Evolutionary conservation across 2,888 invertebrate species (phyloP).

Genomic region (Tinea trinotella): DNA sequence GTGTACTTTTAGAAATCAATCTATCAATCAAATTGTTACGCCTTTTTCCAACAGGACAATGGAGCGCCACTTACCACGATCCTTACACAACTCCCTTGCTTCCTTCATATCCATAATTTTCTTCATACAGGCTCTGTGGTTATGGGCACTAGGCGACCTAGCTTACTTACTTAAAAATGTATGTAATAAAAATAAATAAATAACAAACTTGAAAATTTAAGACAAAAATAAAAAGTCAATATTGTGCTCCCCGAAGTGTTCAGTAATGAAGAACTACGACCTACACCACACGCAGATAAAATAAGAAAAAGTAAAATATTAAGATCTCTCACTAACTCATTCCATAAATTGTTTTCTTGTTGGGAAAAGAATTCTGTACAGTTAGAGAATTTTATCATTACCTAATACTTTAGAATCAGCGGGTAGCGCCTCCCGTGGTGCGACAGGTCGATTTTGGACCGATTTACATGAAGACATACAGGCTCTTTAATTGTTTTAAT

Average conservation of each 20-base stretch:
- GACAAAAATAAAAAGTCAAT: too few species aligned
- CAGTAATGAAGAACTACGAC: neutral
- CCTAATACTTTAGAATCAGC: conserved; percentile 35
- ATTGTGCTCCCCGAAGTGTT: neutral
- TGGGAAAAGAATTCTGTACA: conserved; percentile 43
- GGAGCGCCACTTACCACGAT: too few species aligned
- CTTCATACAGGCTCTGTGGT: too few species aligned
- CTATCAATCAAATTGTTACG: too few species aligned
- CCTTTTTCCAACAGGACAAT: too few species aligned
- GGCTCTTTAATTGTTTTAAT: neutral
- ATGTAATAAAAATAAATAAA: too few species aligned
- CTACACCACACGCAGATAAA: conserved; percentile 7
- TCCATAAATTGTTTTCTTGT: conserved; percentile 45
- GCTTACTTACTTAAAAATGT: too few species aligned
- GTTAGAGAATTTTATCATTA: conserved; percentile 59
- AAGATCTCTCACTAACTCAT: conserved; percentile 29
- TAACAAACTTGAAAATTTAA: too few species aligned
- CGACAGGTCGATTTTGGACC: neutral
- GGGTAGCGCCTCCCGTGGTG: conserved; percentile 40
- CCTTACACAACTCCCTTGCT: too few species aligned
- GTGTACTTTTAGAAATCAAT: too few species aligned
- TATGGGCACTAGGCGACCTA: too few species aligned
- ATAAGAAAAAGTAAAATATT: conserved; percentile 9
- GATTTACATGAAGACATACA: conserved; percentile 12
- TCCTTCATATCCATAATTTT: too few species aligned